Base-by-base conservation (phyloP, 2,113 vertebrate genomes). In the Seriola quinqueradiata region DNA sequence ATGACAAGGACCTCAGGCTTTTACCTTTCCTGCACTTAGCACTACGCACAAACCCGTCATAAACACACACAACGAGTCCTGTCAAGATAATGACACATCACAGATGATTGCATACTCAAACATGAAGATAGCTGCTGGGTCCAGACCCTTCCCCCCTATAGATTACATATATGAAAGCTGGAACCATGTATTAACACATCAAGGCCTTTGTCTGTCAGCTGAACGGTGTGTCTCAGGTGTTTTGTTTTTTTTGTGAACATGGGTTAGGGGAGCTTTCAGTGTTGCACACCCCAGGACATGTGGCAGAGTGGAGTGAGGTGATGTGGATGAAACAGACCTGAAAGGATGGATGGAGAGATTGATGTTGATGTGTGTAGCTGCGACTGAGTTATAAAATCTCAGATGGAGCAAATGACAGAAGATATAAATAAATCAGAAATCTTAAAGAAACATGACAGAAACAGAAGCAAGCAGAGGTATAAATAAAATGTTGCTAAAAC, bases 41-140 rank as follows among this genome's bases (percentile, higher is more conserved):
- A 32, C 10, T 57, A 14, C 73, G 46, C 73, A 73, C 28, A 58
- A 36, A 70, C 36, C 11, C 0, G 3, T 76, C 63, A 79, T 4
- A 70, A 63, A 72, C 44, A 77, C 13, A 75, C 13, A 68, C 28
- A 46, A 58, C 12, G 19, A 70, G 81, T n/a, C 70, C 77, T 76
- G 80, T 86, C 77, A 46, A 57, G 28, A 77, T 80, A 84, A 83
- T 83, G 36, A 70, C 79, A 79, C n/a, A 63, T 77, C 52, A 76
- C 32, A 76, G 0, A 82, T 63, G 28, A 77, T 57, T 13, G 32
- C 55, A 70, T 32, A 36, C 70, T 67, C 57, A 70, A 67, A 66
- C 52, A 57, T 57, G 14, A 71, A 59, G 59, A 70, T 28, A 81
- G 34, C 25, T 10, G 42, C 77, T 36, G 52, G 57, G 10, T 44